Evolutionary conservation across 2,797 vertebrate species (phyloP).

Genomic region (Euthynnus affinis): DNA sequence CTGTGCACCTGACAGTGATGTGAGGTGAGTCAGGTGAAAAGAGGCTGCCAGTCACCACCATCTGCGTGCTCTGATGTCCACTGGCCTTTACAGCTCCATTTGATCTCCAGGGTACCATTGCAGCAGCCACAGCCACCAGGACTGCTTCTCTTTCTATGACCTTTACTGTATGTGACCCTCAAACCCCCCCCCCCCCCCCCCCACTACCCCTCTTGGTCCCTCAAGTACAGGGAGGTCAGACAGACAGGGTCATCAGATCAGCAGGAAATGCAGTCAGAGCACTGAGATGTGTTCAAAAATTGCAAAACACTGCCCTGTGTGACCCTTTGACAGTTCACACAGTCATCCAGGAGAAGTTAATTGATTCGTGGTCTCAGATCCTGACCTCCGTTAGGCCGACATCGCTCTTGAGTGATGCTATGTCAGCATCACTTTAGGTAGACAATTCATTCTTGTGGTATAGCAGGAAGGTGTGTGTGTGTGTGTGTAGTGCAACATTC

Average conservation of each 20-base stretch:
- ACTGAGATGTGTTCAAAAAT: not conserved
- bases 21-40: not conserved
- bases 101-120: constrained; percentile 46
- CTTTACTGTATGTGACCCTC: constrained; percentile 47
- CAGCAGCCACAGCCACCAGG: constrained; percentile 2
- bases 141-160: constrained; percentile 26
- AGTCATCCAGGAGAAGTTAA: constrained; percentile 21
- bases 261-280: constrained; percentile 10
- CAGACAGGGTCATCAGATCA: constrained; percentile 5
- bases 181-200: not conserved
- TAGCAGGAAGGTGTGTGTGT: not conserved
- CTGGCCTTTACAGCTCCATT: constrained; percentile 51
- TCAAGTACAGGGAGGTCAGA: constrained; percentile 25
- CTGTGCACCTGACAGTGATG: constrained; percentile 9
- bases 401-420: constrained; percentile 2
- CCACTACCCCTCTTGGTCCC: not conserved
- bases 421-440: constrained; percentile 40
- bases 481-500: not conserved
- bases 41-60: constrained; percentile 24
- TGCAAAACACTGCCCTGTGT: not conserved
- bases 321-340: constrained; percentile 3
- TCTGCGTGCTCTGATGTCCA: constrained; percentile 38
- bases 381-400: constrained; percentile 23
- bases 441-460: constrained; percentile 3
- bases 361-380: constrained; percentile 31